Percentiles rank a stretch among this genome's conserved stretches.
Conservation (phyloP, 2,797 vertebrate species). For the Buceros bicornis region DNA sequence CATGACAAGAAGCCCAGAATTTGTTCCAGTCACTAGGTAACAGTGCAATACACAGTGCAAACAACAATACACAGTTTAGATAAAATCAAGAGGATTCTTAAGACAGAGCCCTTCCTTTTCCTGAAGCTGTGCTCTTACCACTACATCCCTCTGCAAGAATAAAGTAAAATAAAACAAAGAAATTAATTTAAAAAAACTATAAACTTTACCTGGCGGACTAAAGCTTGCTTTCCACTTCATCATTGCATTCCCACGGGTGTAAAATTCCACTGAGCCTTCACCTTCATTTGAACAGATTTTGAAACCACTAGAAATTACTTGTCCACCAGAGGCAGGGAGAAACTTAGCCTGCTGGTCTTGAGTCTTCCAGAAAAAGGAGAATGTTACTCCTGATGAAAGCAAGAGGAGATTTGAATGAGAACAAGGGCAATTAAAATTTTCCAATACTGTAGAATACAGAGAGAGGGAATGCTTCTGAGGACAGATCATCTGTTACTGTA, state of each 20-base stretch:
- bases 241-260: constrained; percentile 85
- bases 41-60: background rate
- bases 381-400: constrained; percentile 87
- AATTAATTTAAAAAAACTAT: fast-evolving
- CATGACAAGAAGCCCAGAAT: background rate
- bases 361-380: constrained; percentile 99
- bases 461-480: background rate
- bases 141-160: background rate
- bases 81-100: background rate
- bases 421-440: background rate
- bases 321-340: constrained; percentile 87
- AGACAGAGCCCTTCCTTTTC: background rate
- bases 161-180: background rate
- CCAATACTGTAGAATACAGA: background rate
- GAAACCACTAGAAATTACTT: constrained; percentile 92
- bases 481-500: background rate
- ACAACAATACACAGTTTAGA: background rate
- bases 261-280: constrained; percentile 90
- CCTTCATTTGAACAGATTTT: constrained; percentile 87
- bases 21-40: background rate
- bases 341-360: constrained; percentile 67
- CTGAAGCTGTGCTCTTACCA: background rate
- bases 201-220: constrained; percentile 86
- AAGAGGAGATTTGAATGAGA: background rate
- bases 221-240: constrained; percentile 92